Evolutionary conservation across 2,888 invertebrate species (phyloP).

Genomic region (Geophilus truncorum): DNA sequence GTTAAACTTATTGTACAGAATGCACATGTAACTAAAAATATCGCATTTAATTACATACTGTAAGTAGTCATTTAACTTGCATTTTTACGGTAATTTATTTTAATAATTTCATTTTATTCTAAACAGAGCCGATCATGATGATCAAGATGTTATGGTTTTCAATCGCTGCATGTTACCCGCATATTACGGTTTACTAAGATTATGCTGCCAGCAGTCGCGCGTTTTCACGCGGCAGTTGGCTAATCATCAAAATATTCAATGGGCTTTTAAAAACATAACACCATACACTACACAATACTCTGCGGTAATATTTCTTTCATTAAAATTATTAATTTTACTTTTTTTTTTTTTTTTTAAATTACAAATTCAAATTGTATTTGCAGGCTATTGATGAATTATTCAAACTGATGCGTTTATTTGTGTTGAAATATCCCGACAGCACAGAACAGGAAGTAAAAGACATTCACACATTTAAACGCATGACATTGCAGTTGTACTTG

Average conservation of each 20-base stretch:
- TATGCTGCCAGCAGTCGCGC: conserved; percentile 84
- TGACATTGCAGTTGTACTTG: conserved; percentile 80
- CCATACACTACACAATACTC: conserved; percentile 93
- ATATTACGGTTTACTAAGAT: conserved; percentile 67
- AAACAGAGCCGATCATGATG: conserved; percentile 86
- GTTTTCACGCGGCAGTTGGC: conserved; percentile 79
- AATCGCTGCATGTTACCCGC: conserved; percentile 91
- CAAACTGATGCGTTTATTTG: conserved; percentile 82
- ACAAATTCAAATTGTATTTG: conserved; percentile 33
- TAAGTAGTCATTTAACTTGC: conserved; percentile 57
- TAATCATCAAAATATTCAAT: conserved; percentile 89
- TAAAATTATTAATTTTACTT: neutral
- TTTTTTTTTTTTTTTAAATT: conserved; percentile 14
- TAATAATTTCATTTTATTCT: conserved; percentile 16
- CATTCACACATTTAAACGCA: conserved; percentile 76
- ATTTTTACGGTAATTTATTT: too few species aligned
- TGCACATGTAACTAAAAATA: conserved; percentile 82
- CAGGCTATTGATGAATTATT: conserved; percentile 86
- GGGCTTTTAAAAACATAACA: conserved; percentile 94
- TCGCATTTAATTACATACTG: conserved; percentile 94
- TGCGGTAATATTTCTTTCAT: conserved; percentile 52
- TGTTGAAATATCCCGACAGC: conserved; percentile 72
- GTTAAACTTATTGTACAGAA: conserved; percentile 81
- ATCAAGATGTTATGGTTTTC: conserved; percentile 89
- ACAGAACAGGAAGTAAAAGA: conserved; percentile 71